Evolutionary conservation across 2,888 invertebrate species (phyloP).

Genomic region (Stomorhina lunata): DNA sequence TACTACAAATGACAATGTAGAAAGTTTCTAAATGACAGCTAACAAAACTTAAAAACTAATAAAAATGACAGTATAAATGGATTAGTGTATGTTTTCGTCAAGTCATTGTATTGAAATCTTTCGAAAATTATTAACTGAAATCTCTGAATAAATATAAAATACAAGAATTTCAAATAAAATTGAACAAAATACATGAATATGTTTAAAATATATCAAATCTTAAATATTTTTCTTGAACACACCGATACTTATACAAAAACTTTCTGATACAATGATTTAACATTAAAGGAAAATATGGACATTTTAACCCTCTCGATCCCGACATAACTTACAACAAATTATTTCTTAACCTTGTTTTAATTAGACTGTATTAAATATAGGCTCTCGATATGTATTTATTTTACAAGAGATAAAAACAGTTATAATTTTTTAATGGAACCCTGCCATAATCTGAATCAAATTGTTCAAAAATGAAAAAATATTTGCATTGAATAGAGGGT

Average conservation of each 20-base stretch:
- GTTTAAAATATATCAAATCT: constrained; percentile 13
- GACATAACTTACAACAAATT: no score
- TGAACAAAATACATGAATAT: constrained; percentile 12
- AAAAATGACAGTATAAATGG: constrained; percentile 77
- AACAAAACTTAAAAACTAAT: constrained; percentile 55
- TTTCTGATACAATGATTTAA: not conserved
- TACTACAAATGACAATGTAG: constrained; percentile 40
- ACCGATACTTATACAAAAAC: not conserved
- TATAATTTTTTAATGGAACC: no score
- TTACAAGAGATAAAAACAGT: no score
- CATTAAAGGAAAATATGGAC: not conserved
- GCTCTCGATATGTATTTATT: no score
- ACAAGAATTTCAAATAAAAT: constrained; percentile 16
- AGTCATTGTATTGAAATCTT: constrained; percentile 74
- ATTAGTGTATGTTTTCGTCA: constrained; percentile 77
- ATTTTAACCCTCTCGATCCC: no score
- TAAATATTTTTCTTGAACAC: constrained; percentile 3
- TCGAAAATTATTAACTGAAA: constrained; percentile 28
- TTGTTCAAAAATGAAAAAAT: no score
- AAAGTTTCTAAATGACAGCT: constrained; percentile 59
- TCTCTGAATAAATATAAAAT: constrained; percentile 15
- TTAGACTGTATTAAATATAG: no score
- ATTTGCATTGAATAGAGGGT: no score
- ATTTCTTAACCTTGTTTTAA: no score
- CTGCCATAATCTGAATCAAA: no score